Base-by-base conservation (phyloP, 2,113 vertebrate genomes). In the Chaetops frenatus region DNA sequence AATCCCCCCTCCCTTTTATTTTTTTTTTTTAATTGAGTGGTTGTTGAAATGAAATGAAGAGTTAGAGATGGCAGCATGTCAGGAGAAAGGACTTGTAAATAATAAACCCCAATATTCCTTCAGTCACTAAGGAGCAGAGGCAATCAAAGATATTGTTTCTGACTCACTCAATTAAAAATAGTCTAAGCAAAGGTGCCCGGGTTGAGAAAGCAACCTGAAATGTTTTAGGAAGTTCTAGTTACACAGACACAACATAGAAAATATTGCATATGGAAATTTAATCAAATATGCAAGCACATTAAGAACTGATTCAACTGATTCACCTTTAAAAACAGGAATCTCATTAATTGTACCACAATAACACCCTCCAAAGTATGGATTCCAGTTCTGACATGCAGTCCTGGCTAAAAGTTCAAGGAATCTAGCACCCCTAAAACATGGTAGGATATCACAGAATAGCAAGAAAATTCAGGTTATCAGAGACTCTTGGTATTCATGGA, bases 1-100 rank as follows among this genome's bases (percentile, higher is more conserved):
- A 57, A 10, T 31, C 2, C 19, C 9, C 1, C 3, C 1, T 0
- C 3, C 8, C 10, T 15, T 31, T 23, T 10, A 14, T 60, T 29
- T n/a, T 47, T 38, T 33, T 38, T 36, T 31, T 54, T 33, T 4
- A 10, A 29, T 64, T 31, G 10, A 40, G 2, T 35, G 7, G 2
- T 19, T 78, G 15, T n/a, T 84, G 31, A 66, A 70, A 50, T 54
- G 20, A 21, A 85, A 53, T 18, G 9, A 79, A 51, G 33, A 51
- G 21, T 48, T 64, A 76, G 53, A 83, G 16, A 53, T 53, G 15
- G 10, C 31, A 89, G 45, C 35, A 36, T 58, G 22, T 81, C 36
- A 71, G 17, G 44, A 90, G 65, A 86, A 92, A 36, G 15, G 15
- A 5, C 78, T 25, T 40, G 14, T 51, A 78, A 81, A 77, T 69